A percentile compares a stretch with the other conserved stretches of the same genome.
These are phyloP conservation scores for Eulemur rubriventer DNA, from an alignment of 2,797 vertebrate species.

Conservation along the genomic window DNA sequence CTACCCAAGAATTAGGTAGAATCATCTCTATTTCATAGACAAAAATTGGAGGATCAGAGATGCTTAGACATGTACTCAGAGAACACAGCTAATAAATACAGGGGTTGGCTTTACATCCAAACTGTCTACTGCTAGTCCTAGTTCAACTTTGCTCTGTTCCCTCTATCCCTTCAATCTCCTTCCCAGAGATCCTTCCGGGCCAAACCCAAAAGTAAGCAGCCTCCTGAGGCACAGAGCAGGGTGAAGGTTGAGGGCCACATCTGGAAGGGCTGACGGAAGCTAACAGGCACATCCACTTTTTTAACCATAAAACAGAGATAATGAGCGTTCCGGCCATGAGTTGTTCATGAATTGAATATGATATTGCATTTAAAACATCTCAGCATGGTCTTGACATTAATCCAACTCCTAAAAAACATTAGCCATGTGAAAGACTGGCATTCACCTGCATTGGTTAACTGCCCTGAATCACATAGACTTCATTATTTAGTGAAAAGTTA, in stretches of 20 bases:
- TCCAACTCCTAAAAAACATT: not conserved
- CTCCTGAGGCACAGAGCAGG: not conserved
- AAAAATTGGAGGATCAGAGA: not conserved
- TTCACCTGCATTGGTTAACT: not conserved
- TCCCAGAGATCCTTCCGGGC: not conserved
- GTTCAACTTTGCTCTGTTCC: not conserved
- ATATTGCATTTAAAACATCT: not conserved
- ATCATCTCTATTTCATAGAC: not conserved
- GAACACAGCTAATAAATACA: not conserved
- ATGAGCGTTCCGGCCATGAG: not conserved
- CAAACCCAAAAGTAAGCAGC: not conserved
- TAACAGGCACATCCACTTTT: not conserved
- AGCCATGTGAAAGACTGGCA: not conserved
- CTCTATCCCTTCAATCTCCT: not conserved
- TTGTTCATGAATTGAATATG: not conserved
- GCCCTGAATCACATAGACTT: not conserved
- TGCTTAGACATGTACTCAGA: not conserved
- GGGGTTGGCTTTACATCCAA: not conserved
- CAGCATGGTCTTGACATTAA: not conserved
- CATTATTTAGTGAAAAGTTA: slow-evolving; percentile 10
- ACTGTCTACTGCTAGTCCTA: not conserved
- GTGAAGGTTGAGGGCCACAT: not conserved
- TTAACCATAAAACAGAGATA: not conserved
- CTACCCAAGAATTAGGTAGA: not conserved
- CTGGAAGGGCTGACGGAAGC: not conserved